phyloP scores from a whole-genome alignment of 2,797 vertebrate genomes.

The Typhlichthys eigenmanni region DNA sequence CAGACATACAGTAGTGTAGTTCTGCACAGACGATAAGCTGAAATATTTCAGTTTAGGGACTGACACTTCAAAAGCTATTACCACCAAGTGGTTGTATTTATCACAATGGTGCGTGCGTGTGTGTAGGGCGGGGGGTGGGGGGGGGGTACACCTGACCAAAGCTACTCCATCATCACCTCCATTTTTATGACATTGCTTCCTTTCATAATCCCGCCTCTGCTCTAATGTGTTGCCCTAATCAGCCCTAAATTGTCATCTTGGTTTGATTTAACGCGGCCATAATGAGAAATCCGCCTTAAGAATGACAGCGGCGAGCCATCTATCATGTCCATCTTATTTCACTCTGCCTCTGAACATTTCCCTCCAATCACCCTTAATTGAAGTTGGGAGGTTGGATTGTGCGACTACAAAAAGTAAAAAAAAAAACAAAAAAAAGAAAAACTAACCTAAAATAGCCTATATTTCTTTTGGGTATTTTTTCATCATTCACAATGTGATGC shows the following conservation, averaged over 20 bases:
- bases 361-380: conserved; percentile 39
- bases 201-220: conserved; percentile 51
- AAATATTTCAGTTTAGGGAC: conserved; percentile 49
- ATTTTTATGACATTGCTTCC: conserved; percentile 49
- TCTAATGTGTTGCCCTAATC: conserved; percentile 67
- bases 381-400: conserved; percentile 39
- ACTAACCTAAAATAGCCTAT: not conserved
- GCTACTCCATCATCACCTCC: conserved; percentile 52
- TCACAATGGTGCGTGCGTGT: conserved; percentile 29
- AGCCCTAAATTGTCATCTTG: conserved; percentile 67
- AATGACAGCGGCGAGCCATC: conserved; percentile 62
- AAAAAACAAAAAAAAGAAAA: no score
- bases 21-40: conserved; percentile 33
- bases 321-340: conserved; percentile 46
- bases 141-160: conserved; percentile 36
- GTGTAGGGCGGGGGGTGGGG: no score
- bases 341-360: conserved; percentile 32
- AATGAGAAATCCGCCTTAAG: conserved; percentile 69
- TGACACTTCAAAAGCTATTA: conserved; percentile 54
- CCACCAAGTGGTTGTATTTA: conserved; percentile 57
- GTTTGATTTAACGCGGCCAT: conserved; percentile 65
- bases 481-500: conserved; percentile 36
- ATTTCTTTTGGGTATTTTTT: conserved; percentile 44
- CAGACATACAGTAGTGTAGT: not conserved
- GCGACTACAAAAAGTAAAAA: conserved; percentile 26